phyloP scores from a whole-genome alignment of 1,140 invertebrate species.

The Drosophila busckii region DNA sequence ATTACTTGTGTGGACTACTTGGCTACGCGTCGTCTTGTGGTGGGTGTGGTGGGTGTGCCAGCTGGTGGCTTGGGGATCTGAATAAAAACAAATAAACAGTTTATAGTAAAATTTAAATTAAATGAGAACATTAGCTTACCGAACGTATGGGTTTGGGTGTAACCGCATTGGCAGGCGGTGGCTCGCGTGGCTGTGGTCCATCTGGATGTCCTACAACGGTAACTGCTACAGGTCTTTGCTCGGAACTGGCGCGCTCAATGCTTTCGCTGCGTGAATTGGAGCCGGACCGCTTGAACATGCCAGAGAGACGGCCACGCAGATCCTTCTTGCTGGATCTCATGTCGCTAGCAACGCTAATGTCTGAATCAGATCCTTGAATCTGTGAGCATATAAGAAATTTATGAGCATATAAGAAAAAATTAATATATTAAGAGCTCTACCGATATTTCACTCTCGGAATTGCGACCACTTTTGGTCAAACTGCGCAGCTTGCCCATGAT shows the following conservation, averaged over 20 bases:
- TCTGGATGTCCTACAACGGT: constrained; percentile 69
- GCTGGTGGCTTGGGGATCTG: constrained; percentile 71
- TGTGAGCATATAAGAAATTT: constrained; percentile 17
- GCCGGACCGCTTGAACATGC: constrained; percentile 86
- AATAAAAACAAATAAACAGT: not conserved
- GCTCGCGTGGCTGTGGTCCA: constrained; percentile 64
- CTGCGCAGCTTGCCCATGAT: constrained; percentile 91
- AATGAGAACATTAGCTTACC: too few species aligned
- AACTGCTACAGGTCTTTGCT: constrained; percentile 70
- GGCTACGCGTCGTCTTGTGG: constrained; percentile 66
- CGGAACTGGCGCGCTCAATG: constrained; percentile 53
- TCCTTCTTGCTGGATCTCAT: constrained; percentile 85
- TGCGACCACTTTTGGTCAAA: constrained; percentile 87
- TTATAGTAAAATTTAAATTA: too few species aligned
- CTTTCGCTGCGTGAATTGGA: constrained; percentile 73
- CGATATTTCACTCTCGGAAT: constrained; percentile 78
- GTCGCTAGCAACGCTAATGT: constrained; percentile 84
- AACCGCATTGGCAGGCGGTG: constrained; percentile 68
- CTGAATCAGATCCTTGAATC: constrained; percentile 87
- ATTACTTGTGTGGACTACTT: too few species aligned
- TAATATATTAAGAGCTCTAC: constrained; percentile 38
- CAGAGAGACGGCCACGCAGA: constrained; percentile 88
- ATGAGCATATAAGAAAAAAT: too few species aligned
- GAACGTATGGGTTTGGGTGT: constrained; percentile 74
- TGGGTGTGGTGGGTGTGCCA: constrained; percentile 66